Conservation (phyloP, 2,797 vertebrate species). For the Propithecus deckenii region DNA sequence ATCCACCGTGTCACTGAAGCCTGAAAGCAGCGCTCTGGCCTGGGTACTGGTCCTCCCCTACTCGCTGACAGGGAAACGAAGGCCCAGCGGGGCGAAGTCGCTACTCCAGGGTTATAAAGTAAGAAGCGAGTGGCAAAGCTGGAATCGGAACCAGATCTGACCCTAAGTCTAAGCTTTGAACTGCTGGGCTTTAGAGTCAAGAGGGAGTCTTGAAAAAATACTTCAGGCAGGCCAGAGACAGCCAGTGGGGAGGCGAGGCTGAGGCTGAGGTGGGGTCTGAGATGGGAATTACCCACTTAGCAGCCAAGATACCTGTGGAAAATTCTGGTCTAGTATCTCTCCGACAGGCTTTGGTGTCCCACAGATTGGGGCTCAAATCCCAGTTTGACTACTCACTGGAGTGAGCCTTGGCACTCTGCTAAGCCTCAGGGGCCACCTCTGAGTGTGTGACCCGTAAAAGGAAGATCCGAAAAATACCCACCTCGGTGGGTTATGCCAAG, state of each 20-base stretch:
- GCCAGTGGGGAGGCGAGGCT: neutral
- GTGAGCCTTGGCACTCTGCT: accelerated
- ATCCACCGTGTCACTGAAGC: accelerated
- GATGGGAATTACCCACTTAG: neutral
- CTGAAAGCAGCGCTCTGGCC: neutral
- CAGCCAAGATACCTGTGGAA: neutral
- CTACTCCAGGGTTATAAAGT: neutral
- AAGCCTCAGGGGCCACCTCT: neutral
- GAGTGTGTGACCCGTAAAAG: neutral
- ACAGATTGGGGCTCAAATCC: neutral
- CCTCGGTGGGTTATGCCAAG: neutral
- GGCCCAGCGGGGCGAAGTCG: neutral
- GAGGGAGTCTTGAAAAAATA: neutral
- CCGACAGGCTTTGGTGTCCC: neutral
- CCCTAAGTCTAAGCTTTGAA: no score
- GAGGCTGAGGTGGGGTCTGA: neutral
- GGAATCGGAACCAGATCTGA: neutral
- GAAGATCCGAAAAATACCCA: neutral
- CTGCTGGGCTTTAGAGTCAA: neutral
- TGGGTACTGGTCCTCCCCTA: no score
- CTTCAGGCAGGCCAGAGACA: neutral
- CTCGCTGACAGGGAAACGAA: neutral
- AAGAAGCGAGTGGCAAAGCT: neutral
- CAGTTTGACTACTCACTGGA: accelerated
- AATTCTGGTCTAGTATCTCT: neutral